A percentile compares a stretch with the other conserved stretches of the same genome.
Conservation (phyloP, 2,113 vertebrate genomes). For the Oreochromis tanganicae region DNA sequence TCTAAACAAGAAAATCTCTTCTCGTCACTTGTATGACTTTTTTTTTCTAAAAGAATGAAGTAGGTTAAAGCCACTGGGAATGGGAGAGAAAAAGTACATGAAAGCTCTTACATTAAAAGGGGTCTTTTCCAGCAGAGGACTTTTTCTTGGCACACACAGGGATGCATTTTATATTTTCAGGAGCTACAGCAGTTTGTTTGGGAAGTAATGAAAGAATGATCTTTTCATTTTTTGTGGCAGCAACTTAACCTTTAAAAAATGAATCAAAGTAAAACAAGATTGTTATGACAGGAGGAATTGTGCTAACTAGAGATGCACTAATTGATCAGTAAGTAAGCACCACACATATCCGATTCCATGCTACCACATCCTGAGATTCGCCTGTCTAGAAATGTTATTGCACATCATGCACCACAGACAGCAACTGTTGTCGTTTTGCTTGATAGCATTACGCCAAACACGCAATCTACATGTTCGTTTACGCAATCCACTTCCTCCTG, state of each 20-base stretch:
- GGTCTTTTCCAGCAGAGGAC: neutral
- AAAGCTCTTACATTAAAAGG: neutral
- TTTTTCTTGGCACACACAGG: neutral
- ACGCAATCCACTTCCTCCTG: neutral
- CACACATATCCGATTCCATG: neutral
- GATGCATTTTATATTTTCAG: neutral
- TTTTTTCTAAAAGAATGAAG: neutral
- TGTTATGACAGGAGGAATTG: neutral
- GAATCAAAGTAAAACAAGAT: neutral
- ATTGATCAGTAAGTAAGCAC: neutral
- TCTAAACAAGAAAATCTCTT: neutral
- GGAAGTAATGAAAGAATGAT: neutral
- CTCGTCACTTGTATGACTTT: neutral
- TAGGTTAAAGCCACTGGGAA: neutral
- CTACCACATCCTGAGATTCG: neutral
- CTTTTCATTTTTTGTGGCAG: neutral
- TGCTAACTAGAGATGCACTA: neutral
- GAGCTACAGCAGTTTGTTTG: neutral
- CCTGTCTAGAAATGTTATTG: neutral
- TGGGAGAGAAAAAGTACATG: neutral
- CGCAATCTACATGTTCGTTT: neutral
- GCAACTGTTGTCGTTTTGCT: neutral
- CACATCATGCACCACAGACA: neutral
- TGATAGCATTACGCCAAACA: neutral
- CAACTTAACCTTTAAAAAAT: neutral